Base-by-base conservation (phyloP, 2,888 invertebrate genomes). In the Orchesella flavescens region DNA sequence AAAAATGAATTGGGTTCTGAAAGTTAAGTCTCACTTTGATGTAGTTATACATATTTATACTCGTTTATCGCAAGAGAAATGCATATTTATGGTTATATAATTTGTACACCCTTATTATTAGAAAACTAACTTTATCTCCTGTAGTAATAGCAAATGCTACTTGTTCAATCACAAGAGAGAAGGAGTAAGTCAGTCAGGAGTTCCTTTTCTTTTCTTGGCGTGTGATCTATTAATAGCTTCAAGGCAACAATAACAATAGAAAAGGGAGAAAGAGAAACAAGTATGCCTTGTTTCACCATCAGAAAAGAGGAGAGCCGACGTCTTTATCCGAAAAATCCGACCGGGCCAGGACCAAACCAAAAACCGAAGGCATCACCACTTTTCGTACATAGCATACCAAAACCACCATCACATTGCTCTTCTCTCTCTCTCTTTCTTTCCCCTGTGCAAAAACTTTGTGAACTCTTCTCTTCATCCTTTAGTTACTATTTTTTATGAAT, bases 161-260 rank as follows among this genome's bases (percentile, higher is more conserved):
- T 34, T 34, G 34, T 23, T 59, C 19, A 23, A 19, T 21, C 23
- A 23, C 23, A 13, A 13, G 21, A 10, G 17, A 17, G 57, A n/a
- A n/a, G 57, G 9, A 7, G n/a, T 63, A 21, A 63, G 66, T 68
- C 34, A 34, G 34, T 34, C 34, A 34, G 34, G 34, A 7, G 34
- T 34, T 34, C 7, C 34, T 34, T 34, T 34, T 34, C 34, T 34
- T 34, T 34, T 34, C 34, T 34, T 34, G 34, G 34, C 34, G 34
- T 66, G 23, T 55, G 82, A 82, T 82, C 82, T 82, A 82, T 82
- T 82, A 76, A 75, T 82, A 82, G 82, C 82, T 82, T 82, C 82
- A 82, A 82, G 82, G 82, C 82, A 82, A 76, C 75, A 75, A 76
- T 82, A 82, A 82, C 75, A 82, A 68, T 17, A 78, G 49, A 24